phyloP scores from a whole-genome alignment of 2,888 invertebrate genomes.

The Drosophila trichaetosa region DNA sequence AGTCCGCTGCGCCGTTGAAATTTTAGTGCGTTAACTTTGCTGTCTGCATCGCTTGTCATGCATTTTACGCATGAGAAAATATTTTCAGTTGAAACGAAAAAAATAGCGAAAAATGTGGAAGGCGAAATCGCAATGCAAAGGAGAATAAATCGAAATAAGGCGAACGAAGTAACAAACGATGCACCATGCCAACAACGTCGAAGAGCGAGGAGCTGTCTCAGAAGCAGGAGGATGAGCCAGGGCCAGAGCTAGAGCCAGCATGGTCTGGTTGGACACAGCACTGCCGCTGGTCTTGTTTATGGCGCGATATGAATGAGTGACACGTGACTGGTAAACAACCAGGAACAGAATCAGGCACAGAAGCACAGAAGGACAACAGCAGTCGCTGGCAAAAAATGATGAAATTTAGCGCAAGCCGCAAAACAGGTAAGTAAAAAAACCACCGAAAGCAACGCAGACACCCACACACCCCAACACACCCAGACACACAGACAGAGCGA shows the following conservation, averaged over 20 bases:
- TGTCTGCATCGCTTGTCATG: conserved; percentile 71
- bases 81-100: conserved; percentile 68
- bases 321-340: conserved; percentile 70
- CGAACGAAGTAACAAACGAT: conserved; percentile 64
- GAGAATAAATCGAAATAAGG: conserved; percentile 77
- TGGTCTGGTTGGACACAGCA: conserved; percentile 30
- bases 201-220: not conserved
- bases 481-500: conserved; percentile 15
- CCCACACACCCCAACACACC: conserved; percentile 15
- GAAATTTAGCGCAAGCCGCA: conserved; percentile 78
- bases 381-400: conserved; percentile 63
- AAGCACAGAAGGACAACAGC: conserved; percentile 13
- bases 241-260: not conserved
- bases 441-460: conserved; percentile 29
- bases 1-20: conserved; percentile 17
- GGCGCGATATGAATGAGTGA: conserved; percentile 78
- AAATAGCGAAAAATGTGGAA: not conserved
- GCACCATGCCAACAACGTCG: conserved; percentile 69
- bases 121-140: conserved; percentile 49
- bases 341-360: conserved; percentile 23
- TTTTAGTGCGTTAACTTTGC: conserved; percentile 64
- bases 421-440: conserved; percentile 29
- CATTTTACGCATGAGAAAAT: conserved; percentile 79
- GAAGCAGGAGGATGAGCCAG: not conserved
- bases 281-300: conserved; percentile 66